Evolutionary conservation across 92 coral and sea anemone genomes (phyloP), one percentile per base, ranked within the genome.

Genomic region (Umimayanthus chanpuru): DNA sequence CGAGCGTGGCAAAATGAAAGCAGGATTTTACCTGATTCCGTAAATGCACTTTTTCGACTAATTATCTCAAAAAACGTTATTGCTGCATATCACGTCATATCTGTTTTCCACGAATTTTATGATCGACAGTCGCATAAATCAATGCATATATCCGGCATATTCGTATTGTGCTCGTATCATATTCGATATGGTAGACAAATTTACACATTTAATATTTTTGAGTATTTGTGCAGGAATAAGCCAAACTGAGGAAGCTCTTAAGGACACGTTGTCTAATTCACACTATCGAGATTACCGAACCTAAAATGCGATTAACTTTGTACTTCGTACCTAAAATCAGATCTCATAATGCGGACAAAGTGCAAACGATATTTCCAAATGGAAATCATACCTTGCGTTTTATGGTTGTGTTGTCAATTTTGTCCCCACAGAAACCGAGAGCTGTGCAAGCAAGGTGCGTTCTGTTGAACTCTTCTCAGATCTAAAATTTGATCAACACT

Each of bases 311-410:
- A 61, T 44, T 44, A 47, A 78, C 65, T 25, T 9, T 21, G 56
- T 77, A 23, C 66, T 43, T 78, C 55, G 39, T 78, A 78, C 55
- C 65, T 49, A 21, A 39, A 81, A 41, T 66, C 32, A 40, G 14
- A 65, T 65, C 61, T 65, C 85, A 53, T 80, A 28, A 29, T 11
- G 14, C 70, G 36, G n/a, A 16, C 38, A 61, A 3, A 61, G 8
- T 61, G 68, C 68, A 61, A 6, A 20, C 55, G 30, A 11, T 44
- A 65, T 28, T 20, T 32, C 10, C n/a, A 10, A 81, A 61, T 20
- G 18, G 61, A 79, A n/a, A 25, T 79, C 70, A 1, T 64, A 81
- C 86, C 86, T 64, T 81, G 30, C 56, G 6, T 26, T 68, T 39
- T 1, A 61, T 41, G 7, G 53, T 32, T 5, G 29, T 81, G 16